Evolutionary conservation across 2,888 invertebrate species (phyloP).

Genomic region (Maniola hyperantus): DNA sequence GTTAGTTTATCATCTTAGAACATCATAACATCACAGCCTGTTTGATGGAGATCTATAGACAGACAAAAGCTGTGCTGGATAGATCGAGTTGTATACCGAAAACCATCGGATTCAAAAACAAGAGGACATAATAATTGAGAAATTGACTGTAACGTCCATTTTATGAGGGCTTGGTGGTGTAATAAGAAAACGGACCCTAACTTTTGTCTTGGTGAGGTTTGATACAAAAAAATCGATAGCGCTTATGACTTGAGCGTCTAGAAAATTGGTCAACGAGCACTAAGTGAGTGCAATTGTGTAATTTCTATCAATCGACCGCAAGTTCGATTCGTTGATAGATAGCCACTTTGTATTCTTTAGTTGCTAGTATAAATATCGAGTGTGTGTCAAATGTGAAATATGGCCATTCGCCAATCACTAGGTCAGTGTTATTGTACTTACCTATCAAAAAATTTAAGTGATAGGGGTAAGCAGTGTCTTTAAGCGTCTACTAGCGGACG

Average conservation of each 20-base stretch:
- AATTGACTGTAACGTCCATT: too few relatives aligned
- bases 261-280: conserved; percentile 44
- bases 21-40: too few relatives aligned
- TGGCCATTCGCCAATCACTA: conserved; percentile 3
- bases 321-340: conserved; percentile 32
- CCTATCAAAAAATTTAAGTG: background rate
- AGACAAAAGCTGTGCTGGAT: too few relatives aligned
- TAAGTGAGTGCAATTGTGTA: conserved; percentile 63
- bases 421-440: conserved; percentile 29
- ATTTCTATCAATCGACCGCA: conserved; percentile 56
- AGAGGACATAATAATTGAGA: too few relatives aligned
- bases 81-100: too few relatives aligned
- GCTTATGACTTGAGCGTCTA: conserved; percentile 31
- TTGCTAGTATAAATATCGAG: conserved; percentile 1
- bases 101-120: too few relatives aligned
- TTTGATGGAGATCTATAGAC: too few relatives aligned
- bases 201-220: too few relatives aligned
- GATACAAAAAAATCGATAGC: conserved; percentile 28
- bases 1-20: too few relatives aligned
- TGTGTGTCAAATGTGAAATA: background rate
- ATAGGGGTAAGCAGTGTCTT: background rate
- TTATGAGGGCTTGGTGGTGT: too few relatives aligned
- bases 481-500: background rate
- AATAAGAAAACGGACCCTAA: too few relatives aligned
- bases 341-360: conserved; percentile 27